A percentile compares a stretch with the other conserved stretches of the same genome.
phyloP scores from a whole-genome alignment of 2,113 vertebrate genomes.

The Microcebus murinus region DNA sequence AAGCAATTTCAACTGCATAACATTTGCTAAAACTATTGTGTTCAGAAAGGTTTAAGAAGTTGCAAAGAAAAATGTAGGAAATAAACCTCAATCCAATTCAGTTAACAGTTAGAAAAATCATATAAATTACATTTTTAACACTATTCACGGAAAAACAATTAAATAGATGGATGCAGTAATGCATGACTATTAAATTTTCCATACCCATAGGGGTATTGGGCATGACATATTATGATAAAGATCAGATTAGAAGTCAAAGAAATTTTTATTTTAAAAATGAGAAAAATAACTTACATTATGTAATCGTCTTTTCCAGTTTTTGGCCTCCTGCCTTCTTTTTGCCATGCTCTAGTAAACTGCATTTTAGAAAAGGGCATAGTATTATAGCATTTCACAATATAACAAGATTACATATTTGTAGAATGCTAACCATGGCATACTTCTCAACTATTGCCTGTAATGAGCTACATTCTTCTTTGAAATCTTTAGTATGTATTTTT shows the following conservation, averaged over 20 bases:
- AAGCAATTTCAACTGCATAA: neutral
- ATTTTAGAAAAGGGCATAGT: constrained; percentile 82
- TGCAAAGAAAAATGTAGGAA: constrained; percentile 60
- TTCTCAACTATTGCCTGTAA: constrained; percentile 67
- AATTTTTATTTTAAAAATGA: constrained; percentile 84
- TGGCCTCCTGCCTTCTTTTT: constrained; percentile 78
- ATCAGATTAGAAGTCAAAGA: constrained; percentile 83
- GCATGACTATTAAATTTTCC: constrained; percentile 80
- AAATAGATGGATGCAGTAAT: constrained; percentile 83
- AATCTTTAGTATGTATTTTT: constrained; percentile 67
- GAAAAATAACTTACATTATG: constrained; percentile 73
- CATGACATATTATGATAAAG: constrained; percentile 83
- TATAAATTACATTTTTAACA: constrained; percentile 83
- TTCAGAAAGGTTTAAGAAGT: constrained; percentile 13
- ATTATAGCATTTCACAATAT: constrained; percentile 78
- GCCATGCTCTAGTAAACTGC: constrained; percentile 84
- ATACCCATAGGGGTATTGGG: constrained; percentile 77
- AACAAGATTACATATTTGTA: constrained; percentile 81
- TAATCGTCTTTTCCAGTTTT: constrained; percentile 86
- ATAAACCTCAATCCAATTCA: constrained; percentile 79
- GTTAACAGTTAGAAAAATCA: constrained; percentile 81
- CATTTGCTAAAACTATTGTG: neutral
- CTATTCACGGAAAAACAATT: constrained; percentile 82
- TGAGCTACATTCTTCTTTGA: constrained; percentile 75
- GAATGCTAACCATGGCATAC: constrained; percentile 78